phyloP scores from a whole-genome alignment of 2,888 invertebrate genomes.

The Neuroscelio doddi region DNA sequence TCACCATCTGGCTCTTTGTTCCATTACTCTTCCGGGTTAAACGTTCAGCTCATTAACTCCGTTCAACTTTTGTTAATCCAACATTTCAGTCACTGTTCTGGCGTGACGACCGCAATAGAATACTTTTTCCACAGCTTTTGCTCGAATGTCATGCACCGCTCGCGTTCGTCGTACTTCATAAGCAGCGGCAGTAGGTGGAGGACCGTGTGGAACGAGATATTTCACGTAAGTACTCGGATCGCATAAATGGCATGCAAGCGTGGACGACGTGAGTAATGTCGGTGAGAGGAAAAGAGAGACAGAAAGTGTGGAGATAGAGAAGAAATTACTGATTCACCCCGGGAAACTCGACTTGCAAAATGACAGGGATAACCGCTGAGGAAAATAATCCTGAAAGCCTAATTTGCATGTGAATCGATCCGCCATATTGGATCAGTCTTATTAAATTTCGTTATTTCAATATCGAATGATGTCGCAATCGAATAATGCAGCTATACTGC shows the following conservation, averaged over 20 bases:
- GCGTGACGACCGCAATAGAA: constrained; percentile 9
- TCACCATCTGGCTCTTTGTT: too few relatives aligned
- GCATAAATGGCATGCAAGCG: constrained; percentile 5
- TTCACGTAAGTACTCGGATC: constrained; percentile 16
- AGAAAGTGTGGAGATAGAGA: too few relatives aligned
- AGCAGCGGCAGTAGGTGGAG: not conserved
- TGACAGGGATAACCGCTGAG: not conserved
- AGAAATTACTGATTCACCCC: constrained; percentile 12
- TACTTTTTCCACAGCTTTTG: constrained; percentile 13
- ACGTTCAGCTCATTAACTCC: constrained; percentile 17
- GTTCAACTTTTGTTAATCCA: constrained; percentile 18
- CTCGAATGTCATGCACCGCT: constrained; percentile 8
- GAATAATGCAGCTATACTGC: too few relatives aligned
- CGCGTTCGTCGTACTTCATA: constrained; percentile 9
- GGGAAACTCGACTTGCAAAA: not conserved
- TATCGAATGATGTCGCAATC: too few relatives aligned
- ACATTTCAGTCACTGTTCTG: constrained; percentile 10
- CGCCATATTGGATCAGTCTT: too few relatives aligned
- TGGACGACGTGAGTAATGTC: constrained; percentile 3
- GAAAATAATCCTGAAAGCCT: too few relatives aligned
- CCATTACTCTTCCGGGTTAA: constrained; percentile 14
- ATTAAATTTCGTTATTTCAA: too few relatives aligned
- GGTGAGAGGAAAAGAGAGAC: constrained; percentile 11
- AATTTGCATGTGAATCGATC: too few relatives aligned
- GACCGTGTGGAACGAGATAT: constrained; percentile 11